These are phyloP conservation scores for Frankliniella intonsa DNA, from an alignment of 2,888 invertebrate genomes.

Conservation along the genomic window DNA sequence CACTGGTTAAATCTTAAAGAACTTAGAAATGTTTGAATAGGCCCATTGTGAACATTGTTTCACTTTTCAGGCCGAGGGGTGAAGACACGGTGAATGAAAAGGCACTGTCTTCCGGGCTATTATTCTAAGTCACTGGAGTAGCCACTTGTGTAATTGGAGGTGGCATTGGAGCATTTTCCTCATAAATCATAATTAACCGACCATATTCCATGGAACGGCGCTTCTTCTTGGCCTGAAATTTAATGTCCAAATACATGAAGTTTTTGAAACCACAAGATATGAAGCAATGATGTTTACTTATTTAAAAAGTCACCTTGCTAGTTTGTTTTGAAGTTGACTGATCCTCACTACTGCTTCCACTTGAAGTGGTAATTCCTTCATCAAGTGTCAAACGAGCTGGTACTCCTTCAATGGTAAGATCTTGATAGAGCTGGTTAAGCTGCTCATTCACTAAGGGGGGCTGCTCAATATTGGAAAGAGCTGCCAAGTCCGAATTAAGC, in stretches of 20 bases:
- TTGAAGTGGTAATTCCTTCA: conserved; percentile 51
- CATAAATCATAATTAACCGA: conserved; percentile 62
- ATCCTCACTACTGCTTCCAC: conserved; percentile 32
- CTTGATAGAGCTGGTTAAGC: conserved; percentile 62
- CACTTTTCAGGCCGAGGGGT: background rate
- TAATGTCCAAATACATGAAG: conserved; percentile 28
- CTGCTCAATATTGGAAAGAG: conserved; percentile 56
- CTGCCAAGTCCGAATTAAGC: conserved; percentile 57
- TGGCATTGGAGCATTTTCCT: conserved; percentile 66
- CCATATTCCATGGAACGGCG: conserved; percentile 50
- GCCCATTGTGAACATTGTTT: background rate
- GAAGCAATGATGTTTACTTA: background rate
- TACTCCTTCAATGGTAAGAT: conserved; percentile 61
- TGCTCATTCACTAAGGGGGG: conserved; percentile 68
- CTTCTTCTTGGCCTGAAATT: conserved; percentile 46
- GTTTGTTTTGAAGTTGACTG: conserved; percentile 27
- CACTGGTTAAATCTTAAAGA: background rate
- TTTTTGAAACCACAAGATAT: background rate
- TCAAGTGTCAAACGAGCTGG: conserved; percentile 58
- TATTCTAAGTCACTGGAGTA: background rate
- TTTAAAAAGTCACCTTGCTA: conserved; percentile 11
- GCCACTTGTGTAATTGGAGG: conserved; percentile 43
- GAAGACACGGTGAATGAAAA: conserved; percentile 12
- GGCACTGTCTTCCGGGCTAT: background rate
- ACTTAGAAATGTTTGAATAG: background rate